A percentile compares a stretch with the other conserved stretches of the same genome.
Conservation (phyloP, 1,140 invertebrate genomes). For the Brachionus plicatilis region DNA sequence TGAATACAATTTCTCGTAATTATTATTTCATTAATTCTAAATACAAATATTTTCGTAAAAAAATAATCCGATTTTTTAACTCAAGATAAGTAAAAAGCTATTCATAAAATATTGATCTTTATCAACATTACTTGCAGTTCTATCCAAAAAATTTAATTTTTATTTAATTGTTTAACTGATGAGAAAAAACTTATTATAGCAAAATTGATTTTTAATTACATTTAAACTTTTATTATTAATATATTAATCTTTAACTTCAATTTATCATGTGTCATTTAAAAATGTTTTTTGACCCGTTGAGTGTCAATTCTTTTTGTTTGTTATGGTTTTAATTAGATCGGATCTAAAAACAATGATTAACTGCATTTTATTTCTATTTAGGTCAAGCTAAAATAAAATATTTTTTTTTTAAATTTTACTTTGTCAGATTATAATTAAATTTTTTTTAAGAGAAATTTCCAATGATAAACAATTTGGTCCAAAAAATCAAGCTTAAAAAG, state of each 20-base stretch:
- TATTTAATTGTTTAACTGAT: neutral
- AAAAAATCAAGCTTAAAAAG: slow-evolving; percentile 85
- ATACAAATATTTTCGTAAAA: too few species aligned
- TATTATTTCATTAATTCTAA: slow-evolving; percentile 46
- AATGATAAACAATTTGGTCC: slow-evolving; percentile 78
- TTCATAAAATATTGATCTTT: neutral
- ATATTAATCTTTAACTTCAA: neutral
- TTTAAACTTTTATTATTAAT: neutral
- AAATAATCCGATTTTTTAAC: neutral
- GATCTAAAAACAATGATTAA: neutral
- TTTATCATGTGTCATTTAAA: neutral
- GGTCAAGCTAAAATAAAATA: neutral
- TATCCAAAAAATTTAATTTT: neutral
- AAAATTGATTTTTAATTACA: neutral
- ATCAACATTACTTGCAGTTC: neutral
- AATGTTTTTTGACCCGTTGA: neutral
- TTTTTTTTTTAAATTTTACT: slow-evolving; percentile 15
- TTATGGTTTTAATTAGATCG: neutral
- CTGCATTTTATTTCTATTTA: neutral
- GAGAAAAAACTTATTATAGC: neutral
- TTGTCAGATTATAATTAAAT: neutral
- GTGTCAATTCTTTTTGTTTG: neutral
- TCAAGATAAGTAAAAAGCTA: neutral
- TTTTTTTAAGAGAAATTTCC: slow-evolving; percentile 67
- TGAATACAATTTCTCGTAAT: slow-evolving; percentile 76